Conservation (phyloP, 2,797 vertebrate species). For the Smutsia gigantea region DNA sequence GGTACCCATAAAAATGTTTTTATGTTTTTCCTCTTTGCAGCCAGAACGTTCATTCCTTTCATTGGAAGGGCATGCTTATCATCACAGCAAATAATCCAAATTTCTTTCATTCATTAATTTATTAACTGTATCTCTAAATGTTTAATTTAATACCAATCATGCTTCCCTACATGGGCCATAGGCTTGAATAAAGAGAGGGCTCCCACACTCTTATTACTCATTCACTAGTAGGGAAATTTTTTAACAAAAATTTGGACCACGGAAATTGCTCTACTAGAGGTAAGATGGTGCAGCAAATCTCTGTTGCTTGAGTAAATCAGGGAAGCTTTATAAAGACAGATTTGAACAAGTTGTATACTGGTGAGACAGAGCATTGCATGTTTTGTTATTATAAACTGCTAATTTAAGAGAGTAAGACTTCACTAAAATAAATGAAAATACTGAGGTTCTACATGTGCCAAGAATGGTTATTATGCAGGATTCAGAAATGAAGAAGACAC, state of each 20-base stretch:
- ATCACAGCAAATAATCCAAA: neutral
- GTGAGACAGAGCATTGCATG: too few relatives aligned
- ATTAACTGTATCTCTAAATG: neutral
- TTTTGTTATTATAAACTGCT: neutral
- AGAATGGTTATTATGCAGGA: neutral
- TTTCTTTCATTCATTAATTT: neutral
- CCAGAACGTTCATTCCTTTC: neutral
- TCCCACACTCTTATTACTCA: neutral
- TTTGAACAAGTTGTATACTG: neutral
- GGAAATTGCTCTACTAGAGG: neutral
- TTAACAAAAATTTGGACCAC: neutral
- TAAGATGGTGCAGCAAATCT: fast-evolving
- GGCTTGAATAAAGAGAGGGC: neutral
- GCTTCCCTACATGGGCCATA: fast-evolving
- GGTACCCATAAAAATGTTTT: neutral
- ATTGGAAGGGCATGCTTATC: neutral
- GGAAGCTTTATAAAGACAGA: neutral
- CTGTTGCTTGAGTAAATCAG: neutral
- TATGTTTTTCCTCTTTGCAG: neutral
- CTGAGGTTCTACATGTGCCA: neutral
- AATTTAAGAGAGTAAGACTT: neutral
- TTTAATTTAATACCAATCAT: neutral
- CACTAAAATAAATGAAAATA: neutral
- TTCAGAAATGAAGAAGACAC: neutral
- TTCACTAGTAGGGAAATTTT: neutral